Conservation (phyloP, 2,888 invertebrate genomes). For the Eupithecia abbreviata region DNA sequence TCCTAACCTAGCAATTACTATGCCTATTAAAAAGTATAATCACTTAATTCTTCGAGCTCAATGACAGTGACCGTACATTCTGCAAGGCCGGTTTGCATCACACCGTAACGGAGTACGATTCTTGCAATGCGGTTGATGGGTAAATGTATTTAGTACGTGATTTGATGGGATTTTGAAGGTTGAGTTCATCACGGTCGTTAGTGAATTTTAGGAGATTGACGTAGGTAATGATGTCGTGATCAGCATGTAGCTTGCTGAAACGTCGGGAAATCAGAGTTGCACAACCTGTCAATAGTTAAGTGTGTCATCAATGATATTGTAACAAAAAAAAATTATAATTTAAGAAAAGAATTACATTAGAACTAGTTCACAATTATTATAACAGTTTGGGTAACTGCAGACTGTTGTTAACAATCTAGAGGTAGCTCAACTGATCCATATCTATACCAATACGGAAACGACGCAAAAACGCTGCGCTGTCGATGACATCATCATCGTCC, state of each 20-base stretch:
- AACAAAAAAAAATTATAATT: not conserved
- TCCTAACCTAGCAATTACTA: conserved; percentile 3
- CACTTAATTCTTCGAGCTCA: conserved; percentile 5
- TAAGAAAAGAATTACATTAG: not conserved
- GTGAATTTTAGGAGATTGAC: not conserved
- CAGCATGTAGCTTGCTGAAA: not conserved
- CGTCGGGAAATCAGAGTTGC: not conserved
- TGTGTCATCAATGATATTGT: not conserved
- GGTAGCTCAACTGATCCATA: not conserved
- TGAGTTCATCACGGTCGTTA: not conserved
- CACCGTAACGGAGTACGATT: conserved; percentile 34
- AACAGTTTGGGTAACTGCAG: not conserved
- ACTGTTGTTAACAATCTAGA: not conserved
- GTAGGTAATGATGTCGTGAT: not conserved
- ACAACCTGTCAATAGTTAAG: not conserved
- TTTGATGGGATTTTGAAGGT: conserved; percentile 11
- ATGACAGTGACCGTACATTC: conserved; percentile 36
- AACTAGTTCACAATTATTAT: not conserved
- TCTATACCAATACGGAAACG: not conserved
- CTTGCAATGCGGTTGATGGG: conserved; percentile 17
- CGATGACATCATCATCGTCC: too few relatives aligned
- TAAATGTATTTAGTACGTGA: not conserved
- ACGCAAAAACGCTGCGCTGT: not conserved
- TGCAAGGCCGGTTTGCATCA: conserved; percentile 48
- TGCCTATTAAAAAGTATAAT: conserved; percentile 10